Evolutionary conservation across 2,797 vertebrate genomes (phyloP).

Genomic region (Lepilemur ruficaudatus): DNA sequence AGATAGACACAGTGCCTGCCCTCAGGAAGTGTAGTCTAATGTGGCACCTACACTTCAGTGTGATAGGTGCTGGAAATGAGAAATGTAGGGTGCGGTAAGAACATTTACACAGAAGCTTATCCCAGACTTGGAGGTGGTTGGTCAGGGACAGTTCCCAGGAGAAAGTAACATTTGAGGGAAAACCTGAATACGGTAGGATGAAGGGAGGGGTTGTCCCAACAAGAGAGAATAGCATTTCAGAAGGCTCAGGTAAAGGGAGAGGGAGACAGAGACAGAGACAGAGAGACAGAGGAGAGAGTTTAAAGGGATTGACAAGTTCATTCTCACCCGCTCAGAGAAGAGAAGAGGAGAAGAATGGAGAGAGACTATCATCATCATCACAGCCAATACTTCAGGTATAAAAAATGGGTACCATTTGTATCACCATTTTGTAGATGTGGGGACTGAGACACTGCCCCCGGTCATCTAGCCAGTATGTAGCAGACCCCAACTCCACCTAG

Average conservation of each 20-base stretch:
- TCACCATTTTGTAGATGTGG: not conserved
- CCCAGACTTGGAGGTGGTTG: not conserved
- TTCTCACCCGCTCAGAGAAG: not conserved
- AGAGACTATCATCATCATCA: not conserved
- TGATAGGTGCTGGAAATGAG: not conserved
- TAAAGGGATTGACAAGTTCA: slow-evolving; percentile 25
- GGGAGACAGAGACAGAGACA: not conserved
- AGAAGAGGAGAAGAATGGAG: not conserved
- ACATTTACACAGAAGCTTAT: not conserved
- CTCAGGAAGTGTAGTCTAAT: not conserved
- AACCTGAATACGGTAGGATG: not conserved
- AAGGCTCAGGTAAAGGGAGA: not conserved
- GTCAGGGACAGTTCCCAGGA: not conserved
- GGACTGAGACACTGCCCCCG: not conserved
- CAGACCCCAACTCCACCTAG: not conserved
- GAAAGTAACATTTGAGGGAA: not conserved
- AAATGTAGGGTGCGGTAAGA: not conserved
- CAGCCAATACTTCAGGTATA: not conserved
- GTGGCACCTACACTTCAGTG: not conserved
- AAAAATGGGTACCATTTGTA: not conserved
- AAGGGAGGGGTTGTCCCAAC: not conserved
- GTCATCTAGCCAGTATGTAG: not conserved
- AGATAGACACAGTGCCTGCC: not conserved
- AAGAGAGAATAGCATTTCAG: not conserved
- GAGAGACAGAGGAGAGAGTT: not conserved